Conservation (phyloP, 2,113 vertebrate species). For the Hucho hucho region DNA sequence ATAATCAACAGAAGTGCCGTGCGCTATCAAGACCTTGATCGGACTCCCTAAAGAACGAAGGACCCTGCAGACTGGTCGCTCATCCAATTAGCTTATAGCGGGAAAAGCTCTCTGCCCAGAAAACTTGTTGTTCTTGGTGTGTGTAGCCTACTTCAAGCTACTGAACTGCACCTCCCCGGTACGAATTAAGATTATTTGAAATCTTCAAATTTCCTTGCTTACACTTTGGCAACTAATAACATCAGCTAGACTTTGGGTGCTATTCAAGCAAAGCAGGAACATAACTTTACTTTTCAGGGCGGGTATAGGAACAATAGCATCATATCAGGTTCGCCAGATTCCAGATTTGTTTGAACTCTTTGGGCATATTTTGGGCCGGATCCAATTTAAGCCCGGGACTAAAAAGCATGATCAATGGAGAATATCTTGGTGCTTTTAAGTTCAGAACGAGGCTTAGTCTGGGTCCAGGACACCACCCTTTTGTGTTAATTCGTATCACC, state of each 20-base stretch:
- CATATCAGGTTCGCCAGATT: neutral
- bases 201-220: neutral
- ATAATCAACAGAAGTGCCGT: slow-evolving; percentile 5
- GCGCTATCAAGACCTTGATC: slow-evolving; percentile 36
- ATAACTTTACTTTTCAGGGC: neutral
- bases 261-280: slow-evolving; percentile 13
- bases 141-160: neutral
- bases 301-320: neutral
- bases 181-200: slow-evolving; percentile 26
- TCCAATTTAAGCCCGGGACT: no score
- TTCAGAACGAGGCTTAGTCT: no score
- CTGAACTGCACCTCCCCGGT: slow-evolving; percentile 11
- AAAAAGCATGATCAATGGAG: no score
- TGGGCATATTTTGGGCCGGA: no score
- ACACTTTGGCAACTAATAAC: neutral
- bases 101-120: slow-evolving; percentile 31
- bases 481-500: neutral
- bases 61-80: slow-evolving; percentile 12
- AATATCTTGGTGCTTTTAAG: no score
- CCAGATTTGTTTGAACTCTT: neutral
- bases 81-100: slow-evolving; percentile 50
- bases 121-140: slow-evolving; percentile 24
- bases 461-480: neutral
- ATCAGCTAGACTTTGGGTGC: neutral
- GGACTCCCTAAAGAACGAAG: slow-evolving; percentile 34